Evolutionary conservation across 2,888 invertebrate genomes (phyloP).

Genomic region (Brenthis hecate): DNA sequence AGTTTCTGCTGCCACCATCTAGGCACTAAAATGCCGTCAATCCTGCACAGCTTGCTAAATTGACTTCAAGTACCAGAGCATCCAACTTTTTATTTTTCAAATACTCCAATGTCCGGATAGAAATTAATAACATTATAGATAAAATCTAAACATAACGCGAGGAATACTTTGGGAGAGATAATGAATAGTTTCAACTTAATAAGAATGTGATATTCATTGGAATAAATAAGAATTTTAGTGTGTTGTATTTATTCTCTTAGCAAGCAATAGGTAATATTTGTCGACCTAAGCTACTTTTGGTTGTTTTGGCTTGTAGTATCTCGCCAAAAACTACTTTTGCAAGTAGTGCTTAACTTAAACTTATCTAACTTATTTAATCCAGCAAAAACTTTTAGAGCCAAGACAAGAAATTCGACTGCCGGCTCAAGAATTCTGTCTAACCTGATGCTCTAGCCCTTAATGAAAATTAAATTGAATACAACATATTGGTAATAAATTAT

Average conservation of each 20-base stretch:
- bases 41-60: neutral
- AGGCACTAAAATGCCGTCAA: neutral
- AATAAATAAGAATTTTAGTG: constrained; percentile 6
- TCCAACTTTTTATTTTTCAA: no score
- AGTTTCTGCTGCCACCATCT: neutral
- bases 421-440: neutral
- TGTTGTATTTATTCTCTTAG: constrained; percentile 13
- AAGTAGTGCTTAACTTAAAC: neutral
- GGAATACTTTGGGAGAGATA: constrained; percentile 11
- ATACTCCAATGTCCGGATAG: no score
- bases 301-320: neutral
- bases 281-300: constrained; percentile 11
- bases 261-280: constrained; percentile 4
- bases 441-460: constrained; percentile 2
- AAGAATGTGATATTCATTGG: constrained; percentile 11
- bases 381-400: constrained; percentile 4
- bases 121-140: neutral
- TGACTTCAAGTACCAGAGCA: no score
- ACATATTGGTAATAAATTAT: constrained; percentile 9
- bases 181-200: constrained; percentile 3
- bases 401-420: constrained; percentile 1
- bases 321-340: neutral
- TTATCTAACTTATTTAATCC: neutral
- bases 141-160: neutral
- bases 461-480: constrained; percentile 1